A percentile compares a stretch with the other conserved stretches of the same genome.
phyloP scores from a whole-genome alignment of 2,888 invertebrate genomes.

The Sarcophaga subvicina region DNA sequence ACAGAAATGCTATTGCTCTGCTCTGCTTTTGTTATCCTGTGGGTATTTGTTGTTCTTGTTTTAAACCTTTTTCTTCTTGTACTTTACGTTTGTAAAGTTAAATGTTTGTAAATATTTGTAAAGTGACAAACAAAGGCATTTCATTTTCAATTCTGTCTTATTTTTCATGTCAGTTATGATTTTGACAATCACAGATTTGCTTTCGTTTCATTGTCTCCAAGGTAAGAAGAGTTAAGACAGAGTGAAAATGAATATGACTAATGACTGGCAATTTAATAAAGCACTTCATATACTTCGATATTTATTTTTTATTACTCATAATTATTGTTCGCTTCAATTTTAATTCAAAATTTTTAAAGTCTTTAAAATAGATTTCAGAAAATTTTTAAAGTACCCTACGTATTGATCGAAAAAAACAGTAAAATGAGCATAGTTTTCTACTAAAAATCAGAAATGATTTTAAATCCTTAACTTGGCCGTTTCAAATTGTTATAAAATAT shows the following conservation, averaged over 20 bases:
- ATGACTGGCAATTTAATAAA: neutral
- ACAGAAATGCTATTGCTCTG: too few relatives aligned
- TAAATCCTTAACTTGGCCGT: too few relatives aligned
- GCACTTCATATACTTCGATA: neutral
- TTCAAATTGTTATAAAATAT: too few relatives aligned
- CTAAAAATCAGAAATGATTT: too few relatives aligned
- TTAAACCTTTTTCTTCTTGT: neutral
- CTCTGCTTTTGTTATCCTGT: neutral
- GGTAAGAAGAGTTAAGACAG: neutral
- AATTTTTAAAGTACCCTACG: too few relatives aligned
- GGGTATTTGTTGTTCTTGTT: neutral
- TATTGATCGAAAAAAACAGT: too few relatives aligned
- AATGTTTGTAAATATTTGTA: neutral
- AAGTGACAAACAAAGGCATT: neutral
- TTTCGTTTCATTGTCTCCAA: neutral
- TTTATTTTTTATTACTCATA: too few relatives aligned
- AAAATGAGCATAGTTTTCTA: too few relatives aligned
- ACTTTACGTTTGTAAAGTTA: neutral
- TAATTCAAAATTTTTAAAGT: too few relatives aligned
- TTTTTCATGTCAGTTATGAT: neutral
- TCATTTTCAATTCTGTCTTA: neutral
- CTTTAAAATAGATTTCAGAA: too few relatives aligned
- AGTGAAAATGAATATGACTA: neutral
- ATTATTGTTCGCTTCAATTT: too few relatives aligned
- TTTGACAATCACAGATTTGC: slow-evolving; percentile 1